Evolutionary conservation across 2,888 invertebrate species (phyloP).

Genomic region (Tetheella fluctuosa): DNA sequence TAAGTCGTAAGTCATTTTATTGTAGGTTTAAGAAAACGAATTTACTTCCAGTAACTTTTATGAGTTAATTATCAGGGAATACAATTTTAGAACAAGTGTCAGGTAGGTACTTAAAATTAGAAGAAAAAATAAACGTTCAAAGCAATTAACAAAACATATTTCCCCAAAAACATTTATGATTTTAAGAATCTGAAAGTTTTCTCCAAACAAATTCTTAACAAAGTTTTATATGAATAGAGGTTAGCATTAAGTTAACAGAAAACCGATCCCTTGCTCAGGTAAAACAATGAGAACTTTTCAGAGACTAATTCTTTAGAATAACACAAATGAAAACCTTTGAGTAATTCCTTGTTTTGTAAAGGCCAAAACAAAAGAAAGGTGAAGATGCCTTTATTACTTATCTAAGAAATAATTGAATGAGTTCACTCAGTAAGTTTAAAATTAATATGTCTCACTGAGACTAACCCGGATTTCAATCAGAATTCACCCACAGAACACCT

Average conservation of each 20-base stretch:
- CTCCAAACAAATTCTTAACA: not conserved
- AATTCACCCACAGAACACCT: not conserved
- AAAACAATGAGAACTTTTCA: constrained; percentile 4
- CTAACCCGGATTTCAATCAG: not conserved
- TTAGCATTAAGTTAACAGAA: constrained; percentile 6
- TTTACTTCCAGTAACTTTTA: not conserved
- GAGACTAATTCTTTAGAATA: constrained; percentile 5
- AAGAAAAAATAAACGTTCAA: not conserved
- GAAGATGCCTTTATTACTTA: constrained; percentile 2
- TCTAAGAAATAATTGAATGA: constrained; percentile 1
- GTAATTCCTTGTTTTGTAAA: constrained; percentile 3
- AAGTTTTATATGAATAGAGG: not conserved
- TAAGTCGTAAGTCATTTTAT: too few species aligned
- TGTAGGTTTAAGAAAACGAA: not conserved
- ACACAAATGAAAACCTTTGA: constrained; percentile 5
- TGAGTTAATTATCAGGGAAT: not conserved
- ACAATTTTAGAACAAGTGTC: not conserved
- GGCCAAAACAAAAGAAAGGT: constrained; percentile 1
- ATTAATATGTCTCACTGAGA: not conserved
- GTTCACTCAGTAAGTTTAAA: not conserved
- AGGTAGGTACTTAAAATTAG: not conserved
- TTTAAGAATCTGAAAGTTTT: not conserved
- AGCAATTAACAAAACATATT: not conserved
- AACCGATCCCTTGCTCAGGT: not conserved
- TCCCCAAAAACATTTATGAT: not conserved